Base-by-base conservation (phyloP, 2,888 invertebrate genomes). In the Brenthis daphne region DNA sequence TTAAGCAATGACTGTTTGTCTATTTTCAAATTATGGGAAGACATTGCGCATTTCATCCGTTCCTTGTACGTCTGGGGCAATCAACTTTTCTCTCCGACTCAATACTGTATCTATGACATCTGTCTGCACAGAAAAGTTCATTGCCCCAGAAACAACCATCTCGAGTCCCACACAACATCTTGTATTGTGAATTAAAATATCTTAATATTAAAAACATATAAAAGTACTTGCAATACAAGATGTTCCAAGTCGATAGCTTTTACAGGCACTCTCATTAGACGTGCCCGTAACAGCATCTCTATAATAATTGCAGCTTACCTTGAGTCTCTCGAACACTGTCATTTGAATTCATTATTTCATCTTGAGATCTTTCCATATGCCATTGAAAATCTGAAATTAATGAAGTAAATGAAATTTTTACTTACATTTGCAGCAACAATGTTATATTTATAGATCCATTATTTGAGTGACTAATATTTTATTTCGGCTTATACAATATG, bases 271-370 rank as follows among this genome's bases (percentile, higher is more conserved):
- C 58, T 53, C 47, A 16, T n/a, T 24, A 29, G 50, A 61, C 56
- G 43, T 70, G 64, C 60, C 70, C 53, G 73, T 70, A 68, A 67
- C 72, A 69, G 72, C 65, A 14, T 54, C 24, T 47, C 47, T 69
- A 57, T 57, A 73, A 69, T 53, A 48, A 69, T 68, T 64, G 51
- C 73, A 61, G 83, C 97, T 96, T 97, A 97, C 97, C 97, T 97
- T 97, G 97, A 89, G 96, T 96, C 94, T 97, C 97, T 93, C 97
- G 95, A 91, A 96, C 96, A 93, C 95, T 95, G 92, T 96, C 97
- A 93, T 96, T 96, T 86, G 96, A 96, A 87, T 96, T 95, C 94
- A 97, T 95, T 85, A 96, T 95, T 94, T 97, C 97, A 84, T 97
- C 97, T 93, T 96, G 96, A 95, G 95, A 93, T 86, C 96, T 95